Conservation (phyloP, 2,888 invertebrate genomes). For the Ennomos fuscantarius region DNA sequence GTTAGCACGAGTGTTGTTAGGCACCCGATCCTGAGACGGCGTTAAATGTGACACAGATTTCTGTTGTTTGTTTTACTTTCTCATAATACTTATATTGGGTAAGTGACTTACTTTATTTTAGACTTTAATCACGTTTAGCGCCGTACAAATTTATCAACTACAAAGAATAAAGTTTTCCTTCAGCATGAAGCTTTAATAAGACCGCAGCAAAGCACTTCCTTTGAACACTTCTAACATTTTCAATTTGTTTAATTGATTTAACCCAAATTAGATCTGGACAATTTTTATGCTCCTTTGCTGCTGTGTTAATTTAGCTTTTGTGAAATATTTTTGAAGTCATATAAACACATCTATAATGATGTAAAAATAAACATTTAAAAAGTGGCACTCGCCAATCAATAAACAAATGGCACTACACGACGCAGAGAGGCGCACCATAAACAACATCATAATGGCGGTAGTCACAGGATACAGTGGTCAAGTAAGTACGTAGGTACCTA, state of each 20-base stretch:
- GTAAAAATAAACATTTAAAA: conserved; percentile 1
- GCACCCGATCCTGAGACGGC: conserved; percentile 65
- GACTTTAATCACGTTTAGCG: conserved; percentile 59
- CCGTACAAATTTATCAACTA: conserved; percentile 47
- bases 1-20: conserved; percentile 81
- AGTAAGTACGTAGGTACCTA: conserved; percentile 64
- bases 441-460: conserved; percentile 56
- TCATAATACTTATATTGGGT: conserved; percentile 39
- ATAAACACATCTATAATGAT: conserved; percentile 14
- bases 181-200: conserved; percentile 48
- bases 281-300: conserved; percentile 33
- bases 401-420: conserved; percentile 10
- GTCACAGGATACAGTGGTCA: conserved; percentile 44
- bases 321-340: conserved; percentile 4
- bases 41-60: conserved; percentile 61
- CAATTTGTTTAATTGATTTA: conserved; percentile 23
- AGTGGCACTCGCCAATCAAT: conserved; percentile 4
- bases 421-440: conserved; percentile 28
- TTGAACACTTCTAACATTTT: conserved; percentile 32
- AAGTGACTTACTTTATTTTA: conserved; percentile 42
- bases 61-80: conserved; percentile 3
- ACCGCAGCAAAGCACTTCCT: conserved; percentile 41
- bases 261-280: conserved; percentile 23
- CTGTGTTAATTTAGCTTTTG: conserved; percentile 37
- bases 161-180: conserved; percentile 39